These are phyloP conservation scores for Varecia variegata DNA, from an alignment of 2,797 vertebrate species.

Conservation along the genomic window DNA sequence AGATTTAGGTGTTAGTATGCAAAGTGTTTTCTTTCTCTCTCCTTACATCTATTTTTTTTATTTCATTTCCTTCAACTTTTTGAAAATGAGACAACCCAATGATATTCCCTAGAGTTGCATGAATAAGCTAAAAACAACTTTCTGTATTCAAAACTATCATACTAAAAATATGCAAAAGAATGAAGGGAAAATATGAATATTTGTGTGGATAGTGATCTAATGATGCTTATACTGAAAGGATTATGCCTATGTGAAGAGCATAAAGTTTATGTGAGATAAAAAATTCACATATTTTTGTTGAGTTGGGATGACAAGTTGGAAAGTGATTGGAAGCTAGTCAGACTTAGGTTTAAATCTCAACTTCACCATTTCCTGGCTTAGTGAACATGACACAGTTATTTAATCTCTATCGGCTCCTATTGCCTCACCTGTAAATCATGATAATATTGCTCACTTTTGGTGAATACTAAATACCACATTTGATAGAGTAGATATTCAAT, in stretches of 20 bases:
- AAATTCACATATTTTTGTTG: not conserved
- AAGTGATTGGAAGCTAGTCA: not conserved
- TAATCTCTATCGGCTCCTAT: not conserved
- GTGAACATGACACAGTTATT: constrained; percentile 8
- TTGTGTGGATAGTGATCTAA: not conserved
- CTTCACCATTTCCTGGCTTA: not conserved
- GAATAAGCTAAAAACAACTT: constrained; percentile 25
- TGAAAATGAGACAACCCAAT: constrained; percentile 45
- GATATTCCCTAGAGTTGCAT: constrained; percentile 15
- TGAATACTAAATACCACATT: not conserved
- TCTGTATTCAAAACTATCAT: not conserved
- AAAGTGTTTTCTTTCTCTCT: constrained; percentile 52
- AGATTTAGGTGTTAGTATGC: constrained; percentile 54
- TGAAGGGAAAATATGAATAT: not conserved
- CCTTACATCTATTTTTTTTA: constrained; percentile 9
- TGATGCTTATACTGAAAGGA: not conserved
- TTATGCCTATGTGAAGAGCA: not conserved
- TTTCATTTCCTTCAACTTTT: constrained; percentile 56
- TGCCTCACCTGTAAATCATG: not conserved
- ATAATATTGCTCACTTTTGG: not conserved
- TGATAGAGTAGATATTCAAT: not conserved
- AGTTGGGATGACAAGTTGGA: not conserved
- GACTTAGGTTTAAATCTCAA: not conserved
- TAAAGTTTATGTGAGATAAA: not conserved
- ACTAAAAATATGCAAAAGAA: constrained; percentile 25